These are phyloP conservation scores for Lymantria monacha DNA, from an alignment of 2,888 invertebrate species.

Conservation along the genomic window DNA sequence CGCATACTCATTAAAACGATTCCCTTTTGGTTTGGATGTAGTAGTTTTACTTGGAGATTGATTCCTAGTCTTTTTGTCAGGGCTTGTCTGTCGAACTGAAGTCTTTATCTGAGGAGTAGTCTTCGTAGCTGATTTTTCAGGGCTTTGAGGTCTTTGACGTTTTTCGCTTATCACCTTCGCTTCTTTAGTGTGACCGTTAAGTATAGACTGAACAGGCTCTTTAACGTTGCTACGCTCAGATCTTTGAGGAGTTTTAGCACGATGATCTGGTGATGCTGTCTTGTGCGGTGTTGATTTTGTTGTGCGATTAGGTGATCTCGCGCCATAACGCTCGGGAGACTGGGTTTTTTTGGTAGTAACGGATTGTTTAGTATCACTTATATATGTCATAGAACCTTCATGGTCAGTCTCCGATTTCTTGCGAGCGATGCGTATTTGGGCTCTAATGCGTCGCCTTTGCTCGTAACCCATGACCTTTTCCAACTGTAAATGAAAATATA, in stretches of 20 bases:
- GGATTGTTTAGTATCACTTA: constrained; percentile 46
- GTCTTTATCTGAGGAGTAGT: constrained; percentile 40
- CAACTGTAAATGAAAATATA: constrained; percentile 77
- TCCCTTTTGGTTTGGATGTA: constrained; percentile 58
- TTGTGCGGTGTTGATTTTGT: constrained; percentile 39
- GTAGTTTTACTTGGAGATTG: constrained; percentile 58
- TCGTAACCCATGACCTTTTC: constrained; percentile 90
- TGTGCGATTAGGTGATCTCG: constrained; percentile 44
- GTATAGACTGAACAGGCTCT: constrained; percentile 32
- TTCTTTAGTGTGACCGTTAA: constrained; percentile 57
- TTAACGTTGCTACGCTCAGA: constrained; percentile 34
- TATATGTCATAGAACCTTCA: constrained; percentile 38
- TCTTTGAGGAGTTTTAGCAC: constrained; percentile 36
- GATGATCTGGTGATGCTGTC: constrained; percentile 49
- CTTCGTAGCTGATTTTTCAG: constrained; percentile 52
- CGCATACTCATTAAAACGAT: constrained; percentile 73
- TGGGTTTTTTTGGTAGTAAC: constrained; percentile 28
- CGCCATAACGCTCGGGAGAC: constrained; percentile 48
- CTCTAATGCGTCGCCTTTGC: constrained; percentile 87
- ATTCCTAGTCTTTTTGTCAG: constrained; percentile 65
- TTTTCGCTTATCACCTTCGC: constrained; percentile 37
- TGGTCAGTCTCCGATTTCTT: constrained; percentile 84
- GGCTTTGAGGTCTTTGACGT: constrained; percentile 51
- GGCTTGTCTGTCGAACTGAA: constrained; percentile 59
- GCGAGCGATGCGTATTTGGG: constrained; percentile 88